phyloP scores from a whole-genome alignment of 2,888 invertebrate genomes.

The Dugesia japonica region DNA sequence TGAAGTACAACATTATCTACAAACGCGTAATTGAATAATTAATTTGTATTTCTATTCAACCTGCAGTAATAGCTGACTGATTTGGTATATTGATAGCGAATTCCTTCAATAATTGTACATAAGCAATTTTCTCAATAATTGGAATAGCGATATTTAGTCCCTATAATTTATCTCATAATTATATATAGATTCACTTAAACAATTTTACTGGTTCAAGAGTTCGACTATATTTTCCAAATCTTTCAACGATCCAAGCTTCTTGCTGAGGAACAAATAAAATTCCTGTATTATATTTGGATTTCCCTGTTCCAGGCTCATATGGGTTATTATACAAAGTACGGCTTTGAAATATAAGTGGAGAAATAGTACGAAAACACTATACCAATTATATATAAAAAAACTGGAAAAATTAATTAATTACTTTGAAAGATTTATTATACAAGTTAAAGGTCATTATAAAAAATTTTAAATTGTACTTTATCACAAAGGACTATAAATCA shows the following conservation, averaged over 20 bases:
- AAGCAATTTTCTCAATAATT: conserved; percentile 74
- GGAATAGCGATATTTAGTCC: conserved; percentile 82
- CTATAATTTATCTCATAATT: conserved; percentile 40
- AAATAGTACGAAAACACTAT: not conserved
- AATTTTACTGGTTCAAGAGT: conserved; percentile 65
- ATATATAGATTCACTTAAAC: not conserved
- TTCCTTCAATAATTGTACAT: conserved; percentile 95
- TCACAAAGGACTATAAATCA: too few relatives aligned
- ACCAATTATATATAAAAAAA: too few relatives aligned
- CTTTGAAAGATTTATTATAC: too few relatives aligned
- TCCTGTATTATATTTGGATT: conserved; percentile 58
- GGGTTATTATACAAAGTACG: not conserved
- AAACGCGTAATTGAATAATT: not conserved
- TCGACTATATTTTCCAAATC: conserved; percentile 88
- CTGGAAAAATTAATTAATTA: too few relatives aligned
- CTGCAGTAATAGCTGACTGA: conserved; percentile 84
- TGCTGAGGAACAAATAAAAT: conserved; percentile 97
- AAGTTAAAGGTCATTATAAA: too few relatives aligned
- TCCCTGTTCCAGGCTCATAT: not conserved
- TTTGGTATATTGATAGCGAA: conserved; percentile 96
- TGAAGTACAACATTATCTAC: conserved; percentile 81
- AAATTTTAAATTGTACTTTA: too few relatives aligned
- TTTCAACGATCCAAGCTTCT: conserved; percentile 72
- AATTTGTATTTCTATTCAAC: conserved; percentile 42
- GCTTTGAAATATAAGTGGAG: not conserved